These are phyloP conservation scores for Lochmaea capreae DNA, from an alignment of 2,888 invertebrate species.

Conservation along the genomic window DNA sequence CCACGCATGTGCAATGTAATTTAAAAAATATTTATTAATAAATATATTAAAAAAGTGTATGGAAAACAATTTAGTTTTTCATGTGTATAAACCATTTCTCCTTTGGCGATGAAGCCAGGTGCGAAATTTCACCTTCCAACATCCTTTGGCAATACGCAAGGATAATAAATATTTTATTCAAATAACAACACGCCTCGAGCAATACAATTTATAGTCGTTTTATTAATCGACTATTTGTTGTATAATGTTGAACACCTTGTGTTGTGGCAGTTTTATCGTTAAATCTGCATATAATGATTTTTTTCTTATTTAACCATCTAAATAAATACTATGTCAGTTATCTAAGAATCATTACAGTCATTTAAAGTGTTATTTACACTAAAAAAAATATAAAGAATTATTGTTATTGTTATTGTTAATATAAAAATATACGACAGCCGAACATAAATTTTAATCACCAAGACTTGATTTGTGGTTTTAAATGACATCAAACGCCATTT, in stretches of 20 bases:
- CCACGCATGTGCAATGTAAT: too few relatives aligned
- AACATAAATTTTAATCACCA: background rate
- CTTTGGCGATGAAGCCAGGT: background rate
- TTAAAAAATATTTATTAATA: too few relatives aligned
- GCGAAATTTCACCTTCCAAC: conserved; percentile 14
- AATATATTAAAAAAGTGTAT: too few relatives aligned
- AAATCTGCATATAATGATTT: background rate
- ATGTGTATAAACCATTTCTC: background rate
- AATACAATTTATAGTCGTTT: conserved; percentile 11
- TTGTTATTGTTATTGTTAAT: background rate
- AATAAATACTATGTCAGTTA: conserved; percentile 7
- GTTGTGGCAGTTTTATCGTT: conserved; percentile 8
- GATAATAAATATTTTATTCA: conserved; percentile 19
- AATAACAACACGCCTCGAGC: conserved; percentile 9
- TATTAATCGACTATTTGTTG: conserved; percentile 15
- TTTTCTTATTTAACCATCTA: conserved; percentile 6
- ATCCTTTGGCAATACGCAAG: conserved; percentile 9
- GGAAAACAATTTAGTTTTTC: background rate
- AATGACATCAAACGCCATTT: background rate
- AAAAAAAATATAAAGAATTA: background rate
- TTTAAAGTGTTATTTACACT: background rate
- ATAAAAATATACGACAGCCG: background rate
- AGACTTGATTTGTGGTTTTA: background rate
- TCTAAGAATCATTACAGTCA: conserved; percentile 6
- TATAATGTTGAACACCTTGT: conserved; percentile 16